These are phyloP conservation scores for Ophthalmotilapia sp. DNA, from an alignment of 2,113 vertebrate species.

Conservation along the genomic window DNA sequence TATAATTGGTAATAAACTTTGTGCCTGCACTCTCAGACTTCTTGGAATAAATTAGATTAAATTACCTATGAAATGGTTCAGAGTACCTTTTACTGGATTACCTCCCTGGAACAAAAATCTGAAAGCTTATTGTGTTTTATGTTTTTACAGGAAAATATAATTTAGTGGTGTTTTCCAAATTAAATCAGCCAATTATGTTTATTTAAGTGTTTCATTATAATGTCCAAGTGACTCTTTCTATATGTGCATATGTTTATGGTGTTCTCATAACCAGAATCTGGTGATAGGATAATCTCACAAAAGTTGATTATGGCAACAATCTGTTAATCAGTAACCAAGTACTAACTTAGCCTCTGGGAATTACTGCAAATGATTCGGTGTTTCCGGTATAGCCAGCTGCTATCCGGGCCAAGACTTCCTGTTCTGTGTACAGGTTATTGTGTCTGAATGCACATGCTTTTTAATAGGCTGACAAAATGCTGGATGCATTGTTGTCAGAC, in stretches of 20 bases:
- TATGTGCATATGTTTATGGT: background rate
- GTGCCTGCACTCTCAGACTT: background rate
- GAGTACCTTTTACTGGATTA: background rate
- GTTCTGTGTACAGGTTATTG: background rate
- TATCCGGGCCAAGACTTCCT: background rate
- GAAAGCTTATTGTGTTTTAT: background rate
- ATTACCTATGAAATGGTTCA: accelerated
- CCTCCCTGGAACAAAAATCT: background rate
- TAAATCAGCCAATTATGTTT: background rate
- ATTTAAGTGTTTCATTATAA: background rate
- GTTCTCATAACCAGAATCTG: background rate
- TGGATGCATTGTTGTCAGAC: background rate
- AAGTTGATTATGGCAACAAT: background rate
- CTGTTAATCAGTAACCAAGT: background rate
- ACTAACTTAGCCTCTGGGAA: background rate
- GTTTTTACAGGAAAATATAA: background rate
- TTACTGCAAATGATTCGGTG: background rate
- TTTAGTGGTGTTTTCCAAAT: background rate
- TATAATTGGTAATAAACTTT: background rate
- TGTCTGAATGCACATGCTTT: background rate
- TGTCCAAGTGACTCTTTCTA: background rate
- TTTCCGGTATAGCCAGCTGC: background rate
- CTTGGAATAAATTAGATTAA: background rate
- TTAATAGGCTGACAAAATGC: background rate
- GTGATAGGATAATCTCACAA: background rate